phyloP scores from a whole-genome alignment of 1,140 invertebrate species.

The Penaeus vannamei region DNA sequence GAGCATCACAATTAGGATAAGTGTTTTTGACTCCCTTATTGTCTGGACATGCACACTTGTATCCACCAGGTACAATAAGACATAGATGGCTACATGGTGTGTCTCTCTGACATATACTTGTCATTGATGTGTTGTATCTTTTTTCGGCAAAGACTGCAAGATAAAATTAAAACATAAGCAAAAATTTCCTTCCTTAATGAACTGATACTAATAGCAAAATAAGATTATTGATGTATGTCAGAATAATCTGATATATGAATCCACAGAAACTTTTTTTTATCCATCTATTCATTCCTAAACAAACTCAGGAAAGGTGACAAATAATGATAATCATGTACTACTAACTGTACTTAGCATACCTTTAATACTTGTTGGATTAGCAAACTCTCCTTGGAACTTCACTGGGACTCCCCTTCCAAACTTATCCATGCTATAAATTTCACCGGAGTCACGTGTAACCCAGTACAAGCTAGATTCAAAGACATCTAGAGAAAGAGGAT shows the following conservation, averaged over 20 bases:
- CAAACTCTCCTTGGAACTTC: constrained; percentile 83
- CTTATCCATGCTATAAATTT: constrained; percentile 91
- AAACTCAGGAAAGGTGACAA: too few species aligned
- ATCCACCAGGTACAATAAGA: constrained; percentile 87
- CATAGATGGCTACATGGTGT: constrained; percentile 90
- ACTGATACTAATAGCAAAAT: too few species aligned
- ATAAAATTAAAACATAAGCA: constrained; percentile 66
- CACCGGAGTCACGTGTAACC: constrained; percentile 87
- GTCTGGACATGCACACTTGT: constrained; percentile 92
- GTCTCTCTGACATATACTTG: constrained; percentile 58
- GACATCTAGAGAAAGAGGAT: constrained; percentile 90
- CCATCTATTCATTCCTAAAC: too few species aligned
- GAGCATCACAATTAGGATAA: constrained; percentile 69
- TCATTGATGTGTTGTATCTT: constrained; percentile 65
- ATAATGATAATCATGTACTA: too few species aligned
- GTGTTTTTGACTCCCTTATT: constrained; percentile 72
- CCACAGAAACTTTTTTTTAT: too few species aligned
- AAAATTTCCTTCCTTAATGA: not conserved
- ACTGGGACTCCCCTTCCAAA: constrained; percentile 95
- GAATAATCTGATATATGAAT: too few species aligned
- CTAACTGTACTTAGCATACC: constrained; percentile 34
- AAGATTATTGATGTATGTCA: too few species aligned
- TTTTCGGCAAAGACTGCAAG: constrained; percentile 76
- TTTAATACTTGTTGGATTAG: constrained; percentile 88
- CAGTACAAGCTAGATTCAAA: constrained; percentile 92